Percentiles rank a stretch among this genome's conserved stretches.
Evolutionary conservation across 2,888 invertebrate genomes (phyloP).

Genomic region (Rosalia funebris): DNA sequence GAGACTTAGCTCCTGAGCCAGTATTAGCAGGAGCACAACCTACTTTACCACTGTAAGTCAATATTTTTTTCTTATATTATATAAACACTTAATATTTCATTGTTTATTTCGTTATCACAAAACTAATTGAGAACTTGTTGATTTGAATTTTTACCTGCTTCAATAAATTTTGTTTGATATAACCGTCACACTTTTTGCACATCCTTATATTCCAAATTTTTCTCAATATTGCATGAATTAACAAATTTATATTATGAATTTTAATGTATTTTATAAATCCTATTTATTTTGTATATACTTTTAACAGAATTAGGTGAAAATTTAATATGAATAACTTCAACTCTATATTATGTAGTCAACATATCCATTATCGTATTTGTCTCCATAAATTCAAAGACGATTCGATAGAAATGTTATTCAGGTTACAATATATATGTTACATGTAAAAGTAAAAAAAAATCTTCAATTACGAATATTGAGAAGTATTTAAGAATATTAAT

Average conservation of each 20-base stretch:
- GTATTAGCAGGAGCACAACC: slow-evolving; percentile 64
- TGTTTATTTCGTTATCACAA: not conserved
- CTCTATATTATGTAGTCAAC: slow-evolving; percentile 7
- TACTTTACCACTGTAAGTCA: slow-evolving; percentile 70
- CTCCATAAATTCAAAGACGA: no score
- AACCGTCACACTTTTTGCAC: slow-evolving; percentile 18
- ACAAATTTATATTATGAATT: not conserved
- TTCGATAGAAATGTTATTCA: no score
- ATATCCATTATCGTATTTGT: no score
- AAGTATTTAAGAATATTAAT: no score
- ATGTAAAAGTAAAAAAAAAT: no score
- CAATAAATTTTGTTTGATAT: slow-evolving; percentile 8
- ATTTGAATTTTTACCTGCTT: slow-evolving; percentile 26
- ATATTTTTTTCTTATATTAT: slow-evolving; percentile 13
- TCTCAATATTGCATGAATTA: slow-evolving; percentile 15
- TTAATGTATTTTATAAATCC: slow-evolving; percentile 12
- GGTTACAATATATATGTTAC: no score
- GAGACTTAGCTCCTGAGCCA: slow-evolving; percentile 70
- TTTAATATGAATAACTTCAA: slow-evolving; percentile 12
- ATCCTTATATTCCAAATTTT: slow-evolving; percentile 15
- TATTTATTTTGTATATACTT: slow-evolving; percentile 20
- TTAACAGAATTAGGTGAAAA: slow-evolving; percentile 22
- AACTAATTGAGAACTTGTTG: not conserved
- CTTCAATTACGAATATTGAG: no score
- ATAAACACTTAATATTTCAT: not conserved